These are phyloP conservation scores for Ochropleura plecta DNA, from an alignment of 2,888 invertebrate genomes.

Conservation along the genomic window DNA sequence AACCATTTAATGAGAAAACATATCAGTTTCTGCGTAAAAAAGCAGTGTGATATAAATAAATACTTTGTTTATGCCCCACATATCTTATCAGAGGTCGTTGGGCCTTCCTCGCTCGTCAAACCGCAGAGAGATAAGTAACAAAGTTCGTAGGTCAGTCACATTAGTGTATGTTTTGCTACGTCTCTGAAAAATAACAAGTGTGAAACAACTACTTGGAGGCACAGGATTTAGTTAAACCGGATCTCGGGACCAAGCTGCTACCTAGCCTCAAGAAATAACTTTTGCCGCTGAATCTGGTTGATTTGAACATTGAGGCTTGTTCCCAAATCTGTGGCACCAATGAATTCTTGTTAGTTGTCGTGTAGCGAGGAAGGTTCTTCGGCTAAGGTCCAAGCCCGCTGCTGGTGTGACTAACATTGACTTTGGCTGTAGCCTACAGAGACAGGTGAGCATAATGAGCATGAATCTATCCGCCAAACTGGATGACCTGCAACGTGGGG, in stretches of 20 bases:
- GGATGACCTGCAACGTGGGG: slow-evolving; percentile 97
- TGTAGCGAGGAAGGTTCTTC: slow-evolving; percentile 45
- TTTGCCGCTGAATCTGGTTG: neutral
- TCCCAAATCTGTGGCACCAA: slow-evolving; percentile 1
- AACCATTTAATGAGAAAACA: slow-evolving; percentile 9
- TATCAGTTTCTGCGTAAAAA: slow-evolving; percentile 31
- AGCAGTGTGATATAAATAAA: slow-evolving; percentile 47
- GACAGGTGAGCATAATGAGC: slow-evolving; percentile 99
- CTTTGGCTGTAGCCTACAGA: slow-evolving; percentile 94
- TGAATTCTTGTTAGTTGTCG: slow-evolving; percentile 15
- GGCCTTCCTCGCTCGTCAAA: slow-evolving; percentile 45
- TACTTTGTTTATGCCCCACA: slow-evolving; percentile 9
- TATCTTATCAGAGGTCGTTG: slow-evolving; percentile 16
- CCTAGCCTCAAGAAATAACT: neutral
- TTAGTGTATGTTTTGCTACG: neutral
- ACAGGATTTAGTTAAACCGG: slow-evolving; percentile 1
- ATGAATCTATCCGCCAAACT: slow-evolving; percentile 98
- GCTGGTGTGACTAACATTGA: slow-evolving; percentile 55
- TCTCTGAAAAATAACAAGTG: slow-evolving; percentile 25
- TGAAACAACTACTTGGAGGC: slow-evolving; percentile 22
- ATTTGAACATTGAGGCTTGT: neutral
- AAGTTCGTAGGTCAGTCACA: neutral
- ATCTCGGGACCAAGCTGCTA: neutral
- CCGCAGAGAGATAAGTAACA: neutral
- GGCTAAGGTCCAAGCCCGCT: slow-evolving; percentile 41